Evolutionary conservation across 2,797 vertebrate species (phyloP).

Genomic region (Chlorospingus flavigularis): DNA sequence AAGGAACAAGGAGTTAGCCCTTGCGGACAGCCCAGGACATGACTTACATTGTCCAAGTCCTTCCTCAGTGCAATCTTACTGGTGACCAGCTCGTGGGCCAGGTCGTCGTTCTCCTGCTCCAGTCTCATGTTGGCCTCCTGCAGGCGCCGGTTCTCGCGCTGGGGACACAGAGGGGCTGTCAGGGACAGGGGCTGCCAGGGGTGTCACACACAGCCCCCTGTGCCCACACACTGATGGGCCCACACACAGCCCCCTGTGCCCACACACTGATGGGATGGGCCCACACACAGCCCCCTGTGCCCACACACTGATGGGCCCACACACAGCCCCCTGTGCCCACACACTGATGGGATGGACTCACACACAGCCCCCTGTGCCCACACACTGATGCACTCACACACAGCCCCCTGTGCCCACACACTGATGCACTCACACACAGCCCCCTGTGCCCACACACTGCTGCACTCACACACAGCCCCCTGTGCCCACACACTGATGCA

Average conservation of each 20-base stretch:
- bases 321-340: too few relatives aligned
- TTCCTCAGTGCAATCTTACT: constrained; percentile 98
- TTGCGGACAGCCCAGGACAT: background rate
- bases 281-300: too few relatives aligned
- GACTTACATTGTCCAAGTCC: constrained; percentile 94
- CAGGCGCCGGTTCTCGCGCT: constrained; percentile 94
- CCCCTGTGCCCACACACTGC: too few relatives aligned
- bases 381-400: background rate
- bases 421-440: too few relatives aligned
- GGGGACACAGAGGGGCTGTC: background rate
- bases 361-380: background rate
- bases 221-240: too few relatives aligned
- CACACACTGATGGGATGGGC: too few relatives aligned
- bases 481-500: background rate
- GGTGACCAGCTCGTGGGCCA: constrained; percentile 96
- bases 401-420: too few relatives aligned
- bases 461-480: background rate
- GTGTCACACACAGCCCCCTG: background rate
- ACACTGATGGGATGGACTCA: too few relatives aligned
- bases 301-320: too few relatives aligned
- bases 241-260: too few relatives aligned
- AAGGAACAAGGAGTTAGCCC: background rate
- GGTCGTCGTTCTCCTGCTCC: constrained; percentile 97
- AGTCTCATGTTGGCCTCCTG: constrained; percentile 98
- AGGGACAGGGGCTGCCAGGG: background rate